Conservation (phyloP, 2,797 vertebrate species). For the Capromys pilorides region DNA sequence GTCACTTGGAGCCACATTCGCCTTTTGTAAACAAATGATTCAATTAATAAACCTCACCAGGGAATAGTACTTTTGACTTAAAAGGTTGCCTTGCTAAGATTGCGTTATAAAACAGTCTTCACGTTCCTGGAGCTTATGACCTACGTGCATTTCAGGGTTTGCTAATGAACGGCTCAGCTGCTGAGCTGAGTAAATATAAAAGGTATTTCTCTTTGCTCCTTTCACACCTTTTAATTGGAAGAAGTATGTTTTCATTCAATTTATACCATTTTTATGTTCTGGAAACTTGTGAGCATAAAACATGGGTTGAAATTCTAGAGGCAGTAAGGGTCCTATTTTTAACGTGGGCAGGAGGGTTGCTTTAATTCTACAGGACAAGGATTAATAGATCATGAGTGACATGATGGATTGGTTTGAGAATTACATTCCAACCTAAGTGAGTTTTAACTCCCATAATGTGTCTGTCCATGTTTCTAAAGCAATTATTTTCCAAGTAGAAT, state of each 20-base stretch:
- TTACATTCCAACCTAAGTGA: slow-evolving; percentile 82
- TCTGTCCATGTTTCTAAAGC: slow-evolving; percentile 73
- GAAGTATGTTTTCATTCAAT: slow-evolving; percentile 82
- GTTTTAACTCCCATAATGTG: slow-evolving; percentile 78
- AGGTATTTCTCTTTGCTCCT: slow-evolving; percentile 83
- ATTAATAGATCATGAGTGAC: slow-evolving; percentile 85
- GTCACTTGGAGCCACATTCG: slow-evolving; percentile 66
- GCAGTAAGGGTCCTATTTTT: slow-evolving; percentile 83
- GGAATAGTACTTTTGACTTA: slow-evolving; percentile 76
- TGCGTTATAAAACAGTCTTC: slow-evolving; percentile 75
- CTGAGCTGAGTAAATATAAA: slow-evolving; percentile 79
- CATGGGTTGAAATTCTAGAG: slow-evolving; percentile 81
- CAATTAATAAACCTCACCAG: slow-evolving; percentile 75
- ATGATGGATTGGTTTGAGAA: slow-evolving; percentile 84
- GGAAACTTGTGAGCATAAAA: slow-evolving; percentile 80
- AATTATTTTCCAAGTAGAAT: slow-evolving; percentile 79
- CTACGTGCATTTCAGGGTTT: slow-evolving; percentile 65
- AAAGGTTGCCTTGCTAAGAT: slow-evolving; percentile 75
- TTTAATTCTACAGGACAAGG: slow-evolving; percentile 85
- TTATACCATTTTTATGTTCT: slow-evolving; percentile 82
- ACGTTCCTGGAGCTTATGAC: slow-evolving; percentile 65
- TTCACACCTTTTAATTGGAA: slow-evolving; percentile 84
- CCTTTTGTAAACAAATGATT: slow-evolving; percentile 82
- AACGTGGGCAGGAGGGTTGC: slow-evolving; percentile 78
- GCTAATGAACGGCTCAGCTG: slow-evolving; percentile 70